Evolutionary conservation across 2,888 invertebrate species (phyloP).

Genomic region (Andrena chrysosceles): DNA sequence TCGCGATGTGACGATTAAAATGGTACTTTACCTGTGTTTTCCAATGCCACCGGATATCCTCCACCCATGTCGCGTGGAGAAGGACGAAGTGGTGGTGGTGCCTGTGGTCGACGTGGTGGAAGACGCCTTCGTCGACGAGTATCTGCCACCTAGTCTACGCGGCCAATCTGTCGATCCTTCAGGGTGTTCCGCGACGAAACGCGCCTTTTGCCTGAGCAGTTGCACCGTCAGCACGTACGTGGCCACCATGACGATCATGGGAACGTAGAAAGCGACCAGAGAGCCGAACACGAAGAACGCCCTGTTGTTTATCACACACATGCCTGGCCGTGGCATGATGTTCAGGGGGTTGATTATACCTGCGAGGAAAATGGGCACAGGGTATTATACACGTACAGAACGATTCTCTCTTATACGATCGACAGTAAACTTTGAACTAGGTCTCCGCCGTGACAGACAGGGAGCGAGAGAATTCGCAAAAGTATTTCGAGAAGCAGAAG

Average conservation of each 20-base stretch:
- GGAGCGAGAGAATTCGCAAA: background rate
- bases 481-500: background rate
- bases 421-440: background rate
- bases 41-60: conserved; percentile 84
- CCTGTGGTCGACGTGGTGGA: conserved; percentile 62
- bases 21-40: conserved; percentile 75
- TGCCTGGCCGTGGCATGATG: conserved; percentile 92
- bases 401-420: no score
- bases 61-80: conserved; percentile 78
- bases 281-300: conserved; percentile 96
- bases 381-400: background rate
- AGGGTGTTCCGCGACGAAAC: conserved; percentile 89
- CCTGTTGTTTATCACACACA: conserved; percentile 94
- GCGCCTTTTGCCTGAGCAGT: conserved; percentile 92
- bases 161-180: conserved; percentile 86
- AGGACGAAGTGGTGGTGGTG: conserved; percentile 53
- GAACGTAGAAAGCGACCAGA: conserved; percentile 96
- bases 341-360: conserved; percentile 91
- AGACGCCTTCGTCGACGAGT: conserved; percentile 74
- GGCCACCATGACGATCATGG: conserved; percentile 97
- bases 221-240: conserved; percentile 96
- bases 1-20: background rate
- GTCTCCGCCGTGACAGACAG: background rate
- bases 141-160: conserved; percentile 85
- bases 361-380: conserved; percentile 80